phyloP scores from a whole-genome alignment of 2,888 invertebrate genomes.

The Psylliodes chrysocephalus region DNA sequence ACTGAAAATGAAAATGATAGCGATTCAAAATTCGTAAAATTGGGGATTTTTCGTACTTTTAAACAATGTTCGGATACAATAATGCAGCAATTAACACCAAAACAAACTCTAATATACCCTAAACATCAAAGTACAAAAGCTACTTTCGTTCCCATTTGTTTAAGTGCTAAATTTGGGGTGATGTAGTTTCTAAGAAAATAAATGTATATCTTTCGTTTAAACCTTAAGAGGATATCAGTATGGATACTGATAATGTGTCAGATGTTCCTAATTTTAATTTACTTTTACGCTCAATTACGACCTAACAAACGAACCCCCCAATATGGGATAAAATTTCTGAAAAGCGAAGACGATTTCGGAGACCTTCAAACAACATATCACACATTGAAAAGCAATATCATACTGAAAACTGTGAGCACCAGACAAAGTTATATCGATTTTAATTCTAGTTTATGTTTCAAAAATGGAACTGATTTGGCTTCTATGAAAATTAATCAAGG shows the following conservation, averaged over 20 bases:
- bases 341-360: constrained; percentile 34
- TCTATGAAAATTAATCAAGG: constrained; percentile 59
- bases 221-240: constrained; percentile 58
- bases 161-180: constrained; percentile 46
- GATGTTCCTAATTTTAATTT: constrained; percentile 57
- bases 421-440: constrained; percentile 59
- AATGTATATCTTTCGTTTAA: constrained; percentile 57
- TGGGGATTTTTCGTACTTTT: constrained; percentile 17
- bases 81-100: constrained; percentile 30
- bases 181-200: constrained; percentile 49
- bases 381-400: constrained; percentile 51
- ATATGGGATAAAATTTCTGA: constrained; percentile 44
- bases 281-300: constrained; percentile 56
- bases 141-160: background rate
- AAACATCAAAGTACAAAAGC: constrained; percentile 8
- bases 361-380: constrained; percentile 56
- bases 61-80: constrained; percentile 20
- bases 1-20: constrained; percentile 27
- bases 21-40: constrained; percentile 27
- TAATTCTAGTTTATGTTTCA: constrained; percentile 63
- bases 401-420: constrained; percentile 51
- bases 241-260: constrained; percentile 60
- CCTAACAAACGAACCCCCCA: constrained; percentile 31
- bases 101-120: background rate
- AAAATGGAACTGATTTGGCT: constrained; percentile 61